Percentiles rank a stretch among this genome's conserved stretches.
Conservation (phyloP, 2,888 invertebrate genomes). For the Callyntrura sp. region DNA sequence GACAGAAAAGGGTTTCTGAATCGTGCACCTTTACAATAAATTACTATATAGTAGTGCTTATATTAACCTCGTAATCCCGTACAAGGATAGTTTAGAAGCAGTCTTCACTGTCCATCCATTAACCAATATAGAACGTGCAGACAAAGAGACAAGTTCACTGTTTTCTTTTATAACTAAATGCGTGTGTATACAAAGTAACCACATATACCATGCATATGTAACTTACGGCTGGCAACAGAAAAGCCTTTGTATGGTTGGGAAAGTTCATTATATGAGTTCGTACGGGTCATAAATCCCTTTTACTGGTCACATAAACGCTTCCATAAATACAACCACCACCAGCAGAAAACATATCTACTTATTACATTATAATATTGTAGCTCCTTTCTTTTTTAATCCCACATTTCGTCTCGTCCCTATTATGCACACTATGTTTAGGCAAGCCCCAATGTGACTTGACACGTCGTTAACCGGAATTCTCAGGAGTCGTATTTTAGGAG, state of each 20-base stretch:
- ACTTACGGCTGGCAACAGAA: not conserved
- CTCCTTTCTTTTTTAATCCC: constrained; percentile 48
- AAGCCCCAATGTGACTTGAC: constrained; percentile 51
- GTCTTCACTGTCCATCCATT: constrained; percentile 21
- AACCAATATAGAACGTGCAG: not conserved
- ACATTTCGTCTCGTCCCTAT: constrained; percentile 16
- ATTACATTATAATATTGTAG: not conserved
- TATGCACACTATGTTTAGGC: not conserved
- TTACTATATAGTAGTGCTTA: not conserved
- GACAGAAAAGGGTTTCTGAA: not conserved
- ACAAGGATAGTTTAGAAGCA: constrained; percentile 33
- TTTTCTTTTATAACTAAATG: not conserved
- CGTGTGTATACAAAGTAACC: constrained; percentile 3
- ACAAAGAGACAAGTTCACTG: constrained; percentile 8
- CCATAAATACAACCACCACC: constrained; percentile 44
- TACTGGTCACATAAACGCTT: constrained; percentile 66
- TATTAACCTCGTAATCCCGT: constrained; percentile 28
- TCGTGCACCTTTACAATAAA: not conserved
- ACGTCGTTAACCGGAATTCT: constrained; percentile 68
- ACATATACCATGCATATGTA: not conserved
- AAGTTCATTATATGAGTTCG: constrained; percentile 58
- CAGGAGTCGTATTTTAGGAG: constrained; percentile 31
- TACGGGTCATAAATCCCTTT: constrained; percentile 56
- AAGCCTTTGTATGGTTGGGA: constrained; percentile 5
- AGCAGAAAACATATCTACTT: constrained; percentile 9